These are phyloP conservation scores for Ochropleura plecta DNA, from an alignment of 2,888 invertebrate genomes.

Conservation along the genomic window DNA sequence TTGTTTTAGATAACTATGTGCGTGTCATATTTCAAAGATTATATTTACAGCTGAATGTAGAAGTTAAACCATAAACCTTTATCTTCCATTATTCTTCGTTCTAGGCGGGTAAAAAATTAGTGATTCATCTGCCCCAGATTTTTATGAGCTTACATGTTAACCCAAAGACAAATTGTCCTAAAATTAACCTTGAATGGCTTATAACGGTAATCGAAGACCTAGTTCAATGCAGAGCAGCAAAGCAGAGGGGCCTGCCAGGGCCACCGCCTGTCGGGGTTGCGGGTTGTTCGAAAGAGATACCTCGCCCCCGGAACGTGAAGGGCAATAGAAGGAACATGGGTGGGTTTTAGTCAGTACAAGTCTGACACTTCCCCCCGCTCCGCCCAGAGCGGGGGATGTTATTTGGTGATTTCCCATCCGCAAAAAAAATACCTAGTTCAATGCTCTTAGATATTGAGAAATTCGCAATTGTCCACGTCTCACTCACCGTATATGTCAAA, in stretches of 20 bases:
- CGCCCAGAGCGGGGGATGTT: no score
- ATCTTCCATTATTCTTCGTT: not conserved
- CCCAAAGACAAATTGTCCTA: not conserved
- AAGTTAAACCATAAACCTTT: not conserved
- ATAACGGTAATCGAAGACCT: not conserved
- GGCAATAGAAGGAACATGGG: no score
- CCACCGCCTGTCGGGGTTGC: no score
- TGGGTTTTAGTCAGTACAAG: no score
- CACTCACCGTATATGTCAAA: not conserved
- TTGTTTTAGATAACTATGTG: conserved; percentile 3
- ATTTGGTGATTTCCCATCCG: no score
- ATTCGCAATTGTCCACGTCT: no score
- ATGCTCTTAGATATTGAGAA: no score
- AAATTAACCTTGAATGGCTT: not conserved
- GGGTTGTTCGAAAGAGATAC: no score
- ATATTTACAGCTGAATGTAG: not conserved
- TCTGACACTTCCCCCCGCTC: no score
- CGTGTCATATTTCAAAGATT: conserved; percentile 8
- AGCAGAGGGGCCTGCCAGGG: no score
- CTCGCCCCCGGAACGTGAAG: no score
- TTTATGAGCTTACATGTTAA: not conserved
- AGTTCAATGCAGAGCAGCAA: not conserved
- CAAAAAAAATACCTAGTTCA: no score
- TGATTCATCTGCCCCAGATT: not conserved
- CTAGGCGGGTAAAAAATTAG: not conserved